These are phyloP conservation scores for Argyresthia albistria DNA, from an alignment of 2,888 invertebrate species.

Conservation along the genomic window DNA sequence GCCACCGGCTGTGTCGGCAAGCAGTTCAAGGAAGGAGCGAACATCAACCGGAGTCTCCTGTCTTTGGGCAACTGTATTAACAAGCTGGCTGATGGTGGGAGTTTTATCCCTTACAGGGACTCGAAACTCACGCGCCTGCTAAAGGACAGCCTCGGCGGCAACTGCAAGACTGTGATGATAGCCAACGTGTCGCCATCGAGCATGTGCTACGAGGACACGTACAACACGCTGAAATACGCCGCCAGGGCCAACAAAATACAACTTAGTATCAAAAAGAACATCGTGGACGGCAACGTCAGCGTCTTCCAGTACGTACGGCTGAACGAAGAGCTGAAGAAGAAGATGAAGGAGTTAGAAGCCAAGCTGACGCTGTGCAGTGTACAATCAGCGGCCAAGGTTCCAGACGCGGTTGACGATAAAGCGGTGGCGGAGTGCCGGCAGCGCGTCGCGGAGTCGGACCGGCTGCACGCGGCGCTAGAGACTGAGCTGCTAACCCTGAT, in stretches of 20 bases:
- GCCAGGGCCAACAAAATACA: no score
- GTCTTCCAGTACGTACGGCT: constrained; percentile 80
- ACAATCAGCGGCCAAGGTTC: constrained; percentile 18
- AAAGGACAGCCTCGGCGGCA: constrained; percentile 94
- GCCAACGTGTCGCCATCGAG: constrained; percentile 90
- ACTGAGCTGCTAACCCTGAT: no score
- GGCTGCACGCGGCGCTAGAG: no score
- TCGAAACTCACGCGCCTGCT: constrained; percentile 92
- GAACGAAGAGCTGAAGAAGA: constrained; percentile 77
- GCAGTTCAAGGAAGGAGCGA: constrained; percentile 93
- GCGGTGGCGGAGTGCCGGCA: no score
- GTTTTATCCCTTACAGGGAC: constrained; percentile 90
- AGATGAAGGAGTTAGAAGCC: constrained; percentile 68
- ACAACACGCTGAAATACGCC: constrained; percentile 92
- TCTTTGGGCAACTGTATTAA: constrained; percentile 91
- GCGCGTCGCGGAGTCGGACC: no score
- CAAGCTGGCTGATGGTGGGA: no score
- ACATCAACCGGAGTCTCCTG: constrained; percentile 91
- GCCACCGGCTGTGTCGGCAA: constrained; percentile 87
- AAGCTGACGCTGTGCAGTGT: constrained; percentile 41
- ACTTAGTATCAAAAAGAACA: constrained; percentile 70
- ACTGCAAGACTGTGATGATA: constrained; percentile 95
- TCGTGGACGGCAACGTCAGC: constrained; percentile 79
- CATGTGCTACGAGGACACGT: constrained; percentile 88
- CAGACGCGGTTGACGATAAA: no score